These are phyloP conservation scores for Tribolium freemani DNA, from an alignment of 2,888 invertebrate genomes.

Conservation along the genomic window DNA sequence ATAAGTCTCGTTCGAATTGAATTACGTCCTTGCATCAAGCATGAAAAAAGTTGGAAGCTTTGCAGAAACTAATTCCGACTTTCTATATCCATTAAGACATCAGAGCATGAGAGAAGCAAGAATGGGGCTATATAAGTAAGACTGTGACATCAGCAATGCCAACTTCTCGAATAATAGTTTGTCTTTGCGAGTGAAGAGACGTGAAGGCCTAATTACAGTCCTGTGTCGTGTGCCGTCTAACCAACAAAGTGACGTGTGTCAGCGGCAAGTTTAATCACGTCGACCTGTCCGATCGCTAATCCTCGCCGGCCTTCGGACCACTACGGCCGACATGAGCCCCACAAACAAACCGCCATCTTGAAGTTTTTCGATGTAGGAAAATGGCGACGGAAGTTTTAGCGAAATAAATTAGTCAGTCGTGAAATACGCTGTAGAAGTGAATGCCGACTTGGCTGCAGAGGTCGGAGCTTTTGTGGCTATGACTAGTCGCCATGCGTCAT, in stretches of 20 bases:
- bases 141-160: slow-evolving; percentile 27
- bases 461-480: slow-evolving; percentile 23
- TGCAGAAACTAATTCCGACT: slow-evolving; percentile 42
- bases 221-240: slow-evolving; percentile 43
- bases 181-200: slow-evolving; percentile 54
- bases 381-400: not conserved
- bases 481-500: slow-evolving; percentile 47
- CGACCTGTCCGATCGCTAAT: slow-evolving; percentile 54
- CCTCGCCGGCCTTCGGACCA: slow-evolving; percentile 44
- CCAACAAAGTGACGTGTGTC: slow-evolving; percentile 55
- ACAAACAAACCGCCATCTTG: not conserved
- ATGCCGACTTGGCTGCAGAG: not conserved
- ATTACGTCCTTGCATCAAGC: not conserved
- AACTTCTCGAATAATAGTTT: slow-evolving; percentile 56
- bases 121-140: slow-evolving; percentile 15
- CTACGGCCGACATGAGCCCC: not conserved
- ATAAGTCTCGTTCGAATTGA: not conserved
- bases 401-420: not conserved
- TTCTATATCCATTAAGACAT: slow-evolving; percentile 49
- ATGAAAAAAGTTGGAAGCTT: slow-evolving; percentile 38
- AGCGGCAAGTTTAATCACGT: slow-evolving; percentile 56
- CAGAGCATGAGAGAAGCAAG: slow-evolving; percentile 37
- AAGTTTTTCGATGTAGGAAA: not conserved
- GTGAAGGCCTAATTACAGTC: slow-evolving; percentile 57
- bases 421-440: not conserved